These are phyloP conservation scores for Odontothrips loti DNA, from an alignment of 2,888 invertebrate genomes.

Conservation along the genomic window DNA sequence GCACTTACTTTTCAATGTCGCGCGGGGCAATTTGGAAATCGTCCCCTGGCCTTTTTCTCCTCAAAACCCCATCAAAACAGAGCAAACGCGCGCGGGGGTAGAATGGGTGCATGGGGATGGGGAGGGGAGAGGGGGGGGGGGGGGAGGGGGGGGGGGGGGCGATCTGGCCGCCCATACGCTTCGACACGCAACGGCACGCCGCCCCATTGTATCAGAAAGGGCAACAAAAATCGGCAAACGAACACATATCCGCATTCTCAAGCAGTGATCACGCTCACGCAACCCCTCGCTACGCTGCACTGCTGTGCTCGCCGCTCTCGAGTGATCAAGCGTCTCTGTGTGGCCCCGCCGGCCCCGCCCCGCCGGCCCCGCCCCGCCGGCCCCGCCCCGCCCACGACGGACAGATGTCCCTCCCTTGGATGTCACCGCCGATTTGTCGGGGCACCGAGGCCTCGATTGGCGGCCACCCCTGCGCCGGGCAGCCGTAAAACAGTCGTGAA, in stretches of 20 bases:
- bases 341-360: too few species aligned
- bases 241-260: constrained; percentile 1
- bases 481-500: constrained; percentile 6
- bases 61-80: background rate
- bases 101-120: background rate
- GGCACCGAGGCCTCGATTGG: too few species aligned
- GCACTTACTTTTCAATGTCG: background rate
- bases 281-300: background rate
- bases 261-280: background rate
- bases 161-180: background rate
- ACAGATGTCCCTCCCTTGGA: too few species aligned
- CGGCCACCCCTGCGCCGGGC: background rate
- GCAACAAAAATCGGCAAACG: background rate
- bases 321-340: too few species aligned
- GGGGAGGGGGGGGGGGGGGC: background rate
- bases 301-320: too few species aligned
- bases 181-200: background rate
- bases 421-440: too few species aligned
- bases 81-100: background rate
- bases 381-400: too few species aligned
- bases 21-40: background rate
- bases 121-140: background rate
- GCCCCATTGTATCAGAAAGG: background rate
- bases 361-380: too few species aligned
- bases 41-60: too few species aligned